Evolutionary conservation across 2,888 invertebrate species (phyloP).

Genomic region (Folsomia manolachei): DNA sequence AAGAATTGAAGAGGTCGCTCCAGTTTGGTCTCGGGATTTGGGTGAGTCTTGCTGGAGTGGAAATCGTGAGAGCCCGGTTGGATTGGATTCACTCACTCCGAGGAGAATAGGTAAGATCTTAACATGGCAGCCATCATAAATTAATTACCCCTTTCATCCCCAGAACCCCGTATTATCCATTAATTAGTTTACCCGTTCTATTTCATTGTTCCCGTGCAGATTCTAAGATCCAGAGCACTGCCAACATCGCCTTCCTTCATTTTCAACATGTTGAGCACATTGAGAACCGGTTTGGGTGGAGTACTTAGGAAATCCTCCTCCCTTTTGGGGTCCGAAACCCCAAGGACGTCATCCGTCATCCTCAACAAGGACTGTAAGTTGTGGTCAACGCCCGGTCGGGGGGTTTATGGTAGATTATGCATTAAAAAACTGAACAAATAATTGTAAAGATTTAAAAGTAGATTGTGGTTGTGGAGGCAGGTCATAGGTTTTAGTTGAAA

Average conservation of each 20-base stretch:
- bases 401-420: no score
- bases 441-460: no score
- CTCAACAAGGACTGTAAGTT: conserved; percentile 58
- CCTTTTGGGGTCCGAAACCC: conserved; percentile 57
- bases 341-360: conserved; percentile 58
- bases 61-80: neutral
- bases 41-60: neutral
- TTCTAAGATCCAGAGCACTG: neutral
- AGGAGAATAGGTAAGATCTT: neutral
- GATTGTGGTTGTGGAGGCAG: no score
- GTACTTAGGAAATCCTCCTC: conserved; percentile 60
- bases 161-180: neutral
- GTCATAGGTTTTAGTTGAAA: no score
- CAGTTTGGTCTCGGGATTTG: neutral
- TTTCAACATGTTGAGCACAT: conserved; percentile 47
- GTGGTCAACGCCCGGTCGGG: no score
- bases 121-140: neutral
- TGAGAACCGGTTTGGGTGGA: conserved; percentile 56
- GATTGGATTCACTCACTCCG: no score
- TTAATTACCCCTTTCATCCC: neutral
- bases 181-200: neutral
- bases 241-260: neutral
- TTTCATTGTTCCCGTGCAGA: neutral
- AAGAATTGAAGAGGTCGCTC: neutral
- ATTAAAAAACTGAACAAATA: no score